phyloP scores from a whole-genome alignment of 2,113 vertebrate genomes.

The Sapayoa aenigma region DNA sequence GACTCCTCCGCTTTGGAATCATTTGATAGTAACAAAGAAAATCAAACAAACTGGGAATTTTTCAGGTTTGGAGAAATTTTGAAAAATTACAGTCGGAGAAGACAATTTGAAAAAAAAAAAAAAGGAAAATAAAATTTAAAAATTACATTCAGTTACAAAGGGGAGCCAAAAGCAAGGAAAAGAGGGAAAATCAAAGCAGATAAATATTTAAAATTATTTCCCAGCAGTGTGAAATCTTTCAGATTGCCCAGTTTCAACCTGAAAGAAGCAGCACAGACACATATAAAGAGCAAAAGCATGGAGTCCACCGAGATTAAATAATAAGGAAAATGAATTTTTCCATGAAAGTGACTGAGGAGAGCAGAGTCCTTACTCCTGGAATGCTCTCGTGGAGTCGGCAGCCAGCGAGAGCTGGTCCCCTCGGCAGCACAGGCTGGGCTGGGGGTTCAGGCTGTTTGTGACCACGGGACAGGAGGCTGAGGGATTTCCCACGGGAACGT shows the following conservation, averaged over 20 bases:
- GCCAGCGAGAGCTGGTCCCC: not conserved
- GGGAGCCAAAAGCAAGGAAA: not conserved
- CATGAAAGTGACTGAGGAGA: not conserved
- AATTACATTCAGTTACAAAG: not conserved
- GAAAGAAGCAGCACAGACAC: not conserved
- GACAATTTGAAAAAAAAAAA: not conserved
- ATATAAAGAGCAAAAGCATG: not conserved
- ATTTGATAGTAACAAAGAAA: not conserved
- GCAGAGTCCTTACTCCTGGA: not conserved
- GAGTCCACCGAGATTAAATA: not conserved
- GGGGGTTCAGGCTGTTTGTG: not conserved
- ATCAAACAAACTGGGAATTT: not conserved
- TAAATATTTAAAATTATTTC: not conserved
- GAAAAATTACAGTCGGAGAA: not conserved
- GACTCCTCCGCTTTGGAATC: not conserved
- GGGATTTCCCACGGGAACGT: fast-evolving
- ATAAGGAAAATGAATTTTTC: not conserved
- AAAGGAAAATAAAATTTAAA: not conserved
- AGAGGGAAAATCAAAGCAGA: not conserved
- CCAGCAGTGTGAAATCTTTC: not conserved
- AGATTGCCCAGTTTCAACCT: not conserved
- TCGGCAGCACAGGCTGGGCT: not conserved
- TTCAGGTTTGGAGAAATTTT: not conserved
- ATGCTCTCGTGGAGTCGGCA: not conserved
- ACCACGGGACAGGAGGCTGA: not conserved